A percentile compares a stretch with the other conserved stretches of the same genome.
Conservation (phyloP, 2,113 vertebrate genomes). For the Catharus minimus region DNA sequence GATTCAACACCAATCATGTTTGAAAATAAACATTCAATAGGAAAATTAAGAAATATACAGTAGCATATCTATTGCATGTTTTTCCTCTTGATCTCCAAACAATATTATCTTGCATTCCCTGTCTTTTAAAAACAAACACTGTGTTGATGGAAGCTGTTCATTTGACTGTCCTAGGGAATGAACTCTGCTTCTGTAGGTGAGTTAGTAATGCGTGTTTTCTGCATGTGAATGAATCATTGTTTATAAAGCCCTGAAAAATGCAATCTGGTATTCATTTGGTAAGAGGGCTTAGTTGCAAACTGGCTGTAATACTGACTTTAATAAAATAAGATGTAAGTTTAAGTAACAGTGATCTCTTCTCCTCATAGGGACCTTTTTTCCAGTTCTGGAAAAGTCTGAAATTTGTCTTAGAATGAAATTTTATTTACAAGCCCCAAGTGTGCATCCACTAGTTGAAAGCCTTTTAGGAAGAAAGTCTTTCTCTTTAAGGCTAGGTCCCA, state of each 20-base stretch:
- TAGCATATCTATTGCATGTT: background rate
- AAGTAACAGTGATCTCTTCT: background rate
- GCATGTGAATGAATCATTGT: background rate
- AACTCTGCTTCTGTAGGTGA: background rate
- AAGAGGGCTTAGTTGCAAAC: background rate
- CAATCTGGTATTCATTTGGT: background rate
- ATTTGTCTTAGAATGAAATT: background rate
- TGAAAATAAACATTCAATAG: background rate
- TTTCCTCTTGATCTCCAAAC: background rate
- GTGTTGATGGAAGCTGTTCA: background rate
- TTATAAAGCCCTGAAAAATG: background rate
- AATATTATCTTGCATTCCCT: background rate
- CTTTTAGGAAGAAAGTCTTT: background rate
- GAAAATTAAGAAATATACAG: background rate
- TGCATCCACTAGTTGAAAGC: background rate
- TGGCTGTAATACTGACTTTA: background rate
- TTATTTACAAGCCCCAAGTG: background rate
- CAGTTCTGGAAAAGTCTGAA: background rate
- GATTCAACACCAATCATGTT: conserved; percentile 4
- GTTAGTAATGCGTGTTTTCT: background rate
- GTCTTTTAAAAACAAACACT: background rate
- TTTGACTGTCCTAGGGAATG: background rate
- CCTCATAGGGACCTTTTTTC: background rate
- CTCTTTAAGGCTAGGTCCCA: background rate
- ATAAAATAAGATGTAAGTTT: background rate